Percentiles rank a stretch among this genome's conserved stretches.
Evolutionary conservation across 2,113 vertebrate genomes (phyloP).

Genomic region (Sturnus vulgaris): DNA sequence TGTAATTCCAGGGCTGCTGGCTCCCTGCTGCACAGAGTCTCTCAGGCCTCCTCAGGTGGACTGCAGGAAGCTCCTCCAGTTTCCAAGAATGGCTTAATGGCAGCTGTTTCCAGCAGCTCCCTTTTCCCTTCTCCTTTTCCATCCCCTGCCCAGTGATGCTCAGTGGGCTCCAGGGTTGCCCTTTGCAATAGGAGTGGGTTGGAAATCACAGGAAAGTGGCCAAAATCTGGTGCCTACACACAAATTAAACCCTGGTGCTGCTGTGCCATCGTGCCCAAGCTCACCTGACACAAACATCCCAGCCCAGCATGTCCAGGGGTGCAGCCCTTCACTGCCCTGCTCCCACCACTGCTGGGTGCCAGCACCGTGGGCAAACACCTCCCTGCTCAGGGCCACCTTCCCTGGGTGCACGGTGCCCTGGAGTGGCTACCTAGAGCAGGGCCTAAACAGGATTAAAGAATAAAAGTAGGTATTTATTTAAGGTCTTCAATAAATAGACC

Average conservation of each 20-base stretch:
- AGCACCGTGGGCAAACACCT: neutral
- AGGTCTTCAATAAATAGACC: neutral
- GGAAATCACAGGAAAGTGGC: neutral
- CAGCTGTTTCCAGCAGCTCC: neutral
- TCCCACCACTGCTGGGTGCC: neutral
- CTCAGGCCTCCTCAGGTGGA: neutral
- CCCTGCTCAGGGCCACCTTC: neutral
- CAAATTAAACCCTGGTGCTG: neutral
- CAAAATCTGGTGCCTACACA: neutral
- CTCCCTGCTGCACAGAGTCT: neutral
- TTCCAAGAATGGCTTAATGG: neutral
- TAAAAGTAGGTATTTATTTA: neutral
- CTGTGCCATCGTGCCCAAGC: neutral
- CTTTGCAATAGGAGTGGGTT: accelerated
- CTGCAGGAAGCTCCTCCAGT: neutral
- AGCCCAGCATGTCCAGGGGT: neutral
- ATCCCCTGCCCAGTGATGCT: neutral
- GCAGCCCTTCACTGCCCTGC: neutral
- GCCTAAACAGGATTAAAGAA: neutral
- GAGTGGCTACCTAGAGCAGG: neutral
- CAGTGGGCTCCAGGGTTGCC: neutral
- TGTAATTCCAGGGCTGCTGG: neutral
- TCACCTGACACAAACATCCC: neutral
- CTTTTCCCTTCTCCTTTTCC: neutral
- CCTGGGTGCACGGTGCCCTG: neutral